Percentiles rank a stretch among this genome's conserved stretches.
These are phyloP conservation scores for Rhyacophila brunnea DNA, from an alignment of 1,140 invertebrate genomes.

Conservation along the genomic window DNA sequence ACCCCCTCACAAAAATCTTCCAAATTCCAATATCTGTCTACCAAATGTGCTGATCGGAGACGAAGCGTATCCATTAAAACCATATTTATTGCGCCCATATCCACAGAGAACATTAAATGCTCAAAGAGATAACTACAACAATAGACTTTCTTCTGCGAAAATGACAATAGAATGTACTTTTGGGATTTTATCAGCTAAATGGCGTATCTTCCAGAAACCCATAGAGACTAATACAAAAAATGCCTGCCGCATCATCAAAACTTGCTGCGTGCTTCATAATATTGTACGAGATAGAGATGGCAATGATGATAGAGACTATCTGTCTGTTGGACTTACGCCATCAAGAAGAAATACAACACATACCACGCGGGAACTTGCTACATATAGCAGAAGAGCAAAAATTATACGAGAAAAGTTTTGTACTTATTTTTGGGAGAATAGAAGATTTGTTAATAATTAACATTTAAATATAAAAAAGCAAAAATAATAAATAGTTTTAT, in stretches of 20 bases:
- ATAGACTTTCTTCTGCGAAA: conserved; percentile 5
- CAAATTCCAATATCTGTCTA: conserved; percentile 23
- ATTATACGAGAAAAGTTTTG: too few species aligned
- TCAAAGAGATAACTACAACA: conserved; percentile 3
- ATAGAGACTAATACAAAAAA: conserved; percentile 16
- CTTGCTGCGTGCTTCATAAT: conserved; percentile 25
- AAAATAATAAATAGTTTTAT: too few species aligned
- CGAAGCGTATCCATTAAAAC: conserved; percentile 42
- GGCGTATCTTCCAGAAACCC: conserved; percentile 10
- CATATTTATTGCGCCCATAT: conserved; percentile 42
- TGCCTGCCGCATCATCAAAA: conserved; percentile 11
- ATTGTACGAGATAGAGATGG: conserved; percentile 4
- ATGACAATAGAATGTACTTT: conserved; percentile 19
- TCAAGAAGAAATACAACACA: too few species aligned
- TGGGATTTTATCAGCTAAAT: conserved; percentile 24
- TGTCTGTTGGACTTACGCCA: too few species aligned
- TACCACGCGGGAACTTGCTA: too few species aligned
- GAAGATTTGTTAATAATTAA: too few species aligned
- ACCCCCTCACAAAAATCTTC: conserved; percentile 30
- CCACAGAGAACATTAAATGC: neutral
- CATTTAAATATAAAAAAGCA: too few species aligned
- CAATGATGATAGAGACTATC: neutral
- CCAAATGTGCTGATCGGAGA: conserved; percentile 44
- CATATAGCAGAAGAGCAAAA: too few species aligned
- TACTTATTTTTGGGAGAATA: too few species aligned